Conservation (phyloP, 30 jellyfish, hydroid and myxozoan species). For the Clytia hemisphaerica region DNA sequence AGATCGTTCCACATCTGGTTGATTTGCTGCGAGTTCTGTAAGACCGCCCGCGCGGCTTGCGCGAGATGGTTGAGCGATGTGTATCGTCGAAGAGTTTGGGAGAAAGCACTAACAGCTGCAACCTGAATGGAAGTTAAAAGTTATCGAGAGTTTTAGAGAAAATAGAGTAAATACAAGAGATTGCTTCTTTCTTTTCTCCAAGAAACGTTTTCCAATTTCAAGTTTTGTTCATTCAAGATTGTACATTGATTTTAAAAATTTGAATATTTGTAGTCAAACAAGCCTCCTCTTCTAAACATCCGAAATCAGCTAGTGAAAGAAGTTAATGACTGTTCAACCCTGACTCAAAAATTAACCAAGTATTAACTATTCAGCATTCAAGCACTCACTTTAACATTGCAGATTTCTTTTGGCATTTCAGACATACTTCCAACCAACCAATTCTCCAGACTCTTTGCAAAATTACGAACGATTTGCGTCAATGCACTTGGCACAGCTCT, state of each 20-base stretch:
- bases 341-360: no score
- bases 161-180: no score
- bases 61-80: constrained; percentile 96
- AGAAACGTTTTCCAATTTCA: no score
- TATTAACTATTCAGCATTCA: no score
- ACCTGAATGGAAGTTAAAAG: constrained; percentile 25
- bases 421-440: constrained; percentile 88
- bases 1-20: constrained; percentile 95
- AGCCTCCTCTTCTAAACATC: no score
- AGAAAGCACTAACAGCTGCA: constrained; percentile 97
- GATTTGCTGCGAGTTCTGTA: constrained; percentile 93
- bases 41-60: constrained; percentile 97
- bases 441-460: constrained; percentile 89
- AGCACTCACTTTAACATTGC: constrained; percentile 58
- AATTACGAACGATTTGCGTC: constrained; percentile 88
- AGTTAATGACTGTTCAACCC: no score
- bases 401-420: constrained; percentile 92
- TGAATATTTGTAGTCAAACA: no score
- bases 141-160: no score
- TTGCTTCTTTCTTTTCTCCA: no score
- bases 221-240: no score
- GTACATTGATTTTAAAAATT: no score
- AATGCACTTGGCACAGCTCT: constrained; percentile 97
- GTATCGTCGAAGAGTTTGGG: constrained; percentile 94
- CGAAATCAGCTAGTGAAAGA: no score